Evolutionary conservation across 2,888 invertebrate species (phyloP).

Genomic region (Luperina testacea): DNA sequence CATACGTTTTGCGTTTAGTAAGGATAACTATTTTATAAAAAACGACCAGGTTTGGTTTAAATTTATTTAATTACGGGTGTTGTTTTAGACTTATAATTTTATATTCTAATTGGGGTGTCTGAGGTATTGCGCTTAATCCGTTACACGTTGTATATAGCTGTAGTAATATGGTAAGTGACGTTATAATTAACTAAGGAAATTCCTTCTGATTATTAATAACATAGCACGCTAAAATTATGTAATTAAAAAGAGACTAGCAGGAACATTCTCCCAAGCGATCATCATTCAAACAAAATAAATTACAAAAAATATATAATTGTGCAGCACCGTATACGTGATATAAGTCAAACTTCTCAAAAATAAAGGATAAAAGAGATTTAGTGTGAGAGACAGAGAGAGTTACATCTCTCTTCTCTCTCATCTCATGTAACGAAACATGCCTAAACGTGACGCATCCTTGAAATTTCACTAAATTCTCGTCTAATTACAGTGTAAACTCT

Average conservation of each 20-base stretch:
- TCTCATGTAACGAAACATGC: neutral
- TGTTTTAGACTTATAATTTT: too few relatives aligned
- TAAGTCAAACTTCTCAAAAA: neutral
- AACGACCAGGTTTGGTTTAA: too few relatives aligned
- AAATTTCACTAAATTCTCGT: neutral
- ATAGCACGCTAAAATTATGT: too few relatives aligned
- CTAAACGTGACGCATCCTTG: neutral
- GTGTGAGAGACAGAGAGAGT: neutral
- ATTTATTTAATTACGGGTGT: too few relatives aligned
- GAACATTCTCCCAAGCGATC: slow-evolving; percentile 5
- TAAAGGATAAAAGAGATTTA: neutral
- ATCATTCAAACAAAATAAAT: too few relatives aligned
- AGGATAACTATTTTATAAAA: too few relatives aligned
- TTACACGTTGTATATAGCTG: too few relatives aligned
- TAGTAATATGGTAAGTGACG: slow-evolving; percentile 30
- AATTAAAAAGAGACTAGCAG: neutral
- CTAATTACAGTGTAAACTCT: too few relatives aligned
- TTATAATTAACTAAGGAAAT: neutral
- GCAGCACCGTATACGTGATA: neutral
- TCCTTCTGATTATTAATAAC: neutral
- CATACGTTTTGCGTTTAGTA: too few relatives aligned
- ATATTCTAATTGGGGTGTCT: too few relatives aligned
- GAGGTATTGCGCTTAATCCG: too few relatives aligned
- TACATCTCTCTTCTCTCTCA: neutral
- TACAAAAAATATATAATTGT: too few relatives aligned